These are phyloP conservation scores for Marmota flaviventris DNA, from an alignment of 2,113 vertebrate genomes.

Conservation along the genomic window DNA sequence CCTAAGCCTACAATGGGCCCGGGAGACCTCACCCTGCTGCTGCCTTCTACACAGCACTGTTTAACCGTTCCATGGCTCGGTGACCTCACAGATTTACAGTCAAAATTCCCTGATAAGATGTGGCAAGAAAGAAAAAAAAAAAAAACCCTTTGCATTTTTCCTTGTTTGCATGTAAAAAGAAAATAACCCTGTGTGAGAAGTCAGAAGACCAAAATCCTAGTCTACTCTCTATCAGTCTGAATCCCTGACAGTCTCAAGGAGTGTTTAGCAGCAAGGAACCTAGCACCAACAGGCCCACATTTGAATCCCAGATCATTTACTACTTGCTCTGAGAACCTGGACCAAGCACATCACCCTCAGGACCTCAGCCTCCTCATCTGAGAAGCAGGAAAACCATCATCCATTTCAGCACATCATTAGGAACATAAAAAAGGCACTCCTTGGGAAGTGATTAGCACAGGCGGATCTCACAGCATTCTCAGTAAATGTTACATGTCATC, in stretches of 20 bases:
- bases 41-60: background rate
- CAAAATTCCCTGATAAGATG: background rate
- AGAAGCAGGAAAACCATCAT: background rate
- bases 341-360: background rate
- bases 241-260: background rate
- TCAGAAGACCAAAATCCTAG: background rate
- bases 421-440: background rate
- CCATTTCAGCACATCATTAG: background rate
- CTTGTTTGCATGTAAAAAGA: background rate
- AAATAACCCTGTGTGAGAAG: conserved; percentile 19
- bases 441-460: background rate
- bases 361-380: background rate
- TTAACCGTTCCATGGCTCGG: background rate
- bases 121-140: background rate
- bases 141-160: background rate
- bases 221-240: background rate
- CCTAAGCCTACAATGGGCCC: background rate
- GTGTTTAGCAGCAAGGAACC: background rate
- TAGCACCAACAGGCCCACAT: background rate
- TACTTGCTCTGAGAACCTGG: background rate
- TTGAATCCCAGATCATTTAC: background rate
- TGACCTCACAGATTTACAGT: background rate
- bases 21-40: background rate
- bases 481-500: background rate
- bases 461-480: background rate